These are phyloP conservation scores for Aporophyla lueneburgensis DNA, from an alignment of 2,888 invertebrate genomes.

Conservation along the genomic window DNA sequence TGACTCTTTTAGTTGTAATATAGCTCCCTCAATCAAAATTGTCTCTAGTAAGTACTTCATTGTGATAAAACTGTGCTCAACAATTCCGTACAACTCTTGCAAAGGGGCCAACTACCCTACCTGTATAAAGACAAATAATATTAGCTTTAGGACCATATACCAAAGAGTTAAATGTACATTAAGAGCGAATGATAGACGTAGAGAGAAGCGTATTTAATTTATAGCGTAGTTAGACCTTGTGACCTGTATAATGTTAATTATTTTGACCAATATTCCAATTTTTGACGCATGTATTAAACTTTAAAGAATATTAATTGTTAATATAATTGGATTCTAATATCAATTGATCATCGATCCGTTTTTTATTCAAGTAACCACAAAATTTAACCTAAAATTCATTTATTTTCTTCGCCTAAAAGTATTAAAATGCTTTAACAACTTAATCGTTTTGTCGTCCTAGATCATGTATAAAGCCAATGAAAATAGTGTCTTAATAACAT, in stretches of 20 bases:
- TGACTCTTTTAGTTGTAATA: constrained; percentile 38
- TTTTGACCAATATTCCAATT: constrained; percentile 84
- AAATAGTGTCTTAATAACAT: constrained; percentile 90
- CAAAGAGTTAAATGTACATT: constrained; percentile 90
- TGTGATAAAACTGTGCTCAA: constrained; percentile 68
- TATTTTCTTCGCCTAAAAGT: constrained; percentile 71
- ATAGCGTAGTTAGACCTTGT: constrained; percentile 84
- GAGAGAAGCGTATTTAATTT: constrained; percentile 86
- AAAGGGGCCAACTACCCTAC: constrained; percentile 81
- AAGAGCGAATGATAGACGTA: constrained; percentile 83
- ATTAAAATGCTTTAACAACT: constrained; percentile 80
- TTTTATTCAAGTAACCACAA: constrained; percentile 56
- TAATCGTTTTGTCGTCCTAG: constrained; percentile 81
- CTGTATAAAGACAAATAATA: constrained; percentile 85
- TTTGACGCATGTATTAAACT: constrained; percentile 68
- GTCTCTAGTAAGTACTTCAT: constrained; percentile 61
- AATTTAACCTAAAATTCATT: constrained; percentile 68
- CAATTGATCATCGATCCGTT: constrained; percentile 62
- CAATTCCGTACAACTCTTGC: constrained; percentile 68
- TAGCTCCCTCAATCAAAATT: constrained; percentile 57
- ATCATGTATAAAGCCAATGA: constrained; percentile 85
- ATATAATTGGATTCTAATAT: constrained; percentile 63
- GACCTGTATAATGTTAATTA: constrained; percentile 82
- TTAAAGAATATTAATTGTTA: constrained; percentile 55
- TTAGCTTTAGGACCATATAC: constrained; percentile 89